phyloP scores from a whole-genome alignment of 1,140 invertebrate genomes.

The Drosophila arawakana region DNA sequence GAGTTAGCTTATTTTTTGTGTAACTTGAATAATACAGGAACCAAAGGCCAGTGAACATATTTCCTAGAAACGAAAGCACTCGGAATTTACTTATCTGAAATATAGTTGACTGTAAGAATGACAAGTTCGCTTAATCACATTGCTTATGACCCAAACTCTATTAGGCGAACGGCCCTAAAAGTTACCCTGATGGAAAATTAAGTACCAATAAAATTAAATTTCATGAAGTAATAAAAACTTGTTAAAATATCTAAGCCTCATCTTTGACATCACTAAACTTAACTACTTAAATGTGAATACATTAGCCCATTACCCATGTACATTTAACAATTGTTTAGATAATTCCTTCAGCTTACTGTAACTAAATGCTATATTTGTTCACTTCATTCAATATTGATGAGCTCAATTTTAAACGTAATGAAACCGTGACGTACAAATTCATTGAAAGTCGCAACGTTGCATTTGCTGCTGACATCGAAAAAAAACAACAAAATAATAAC shows the following conservation, averaged over 20 bases:
- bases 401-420: conserved; percentile 48
- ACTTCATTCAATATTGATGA: conserved; percentile 35
- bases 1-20: not conserved
- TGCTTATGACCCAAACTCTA: too few relatives aligned
- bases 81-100: too few relatives aligned
- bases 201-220: too few relatives aligned
- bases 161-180: too few relatives aligned
- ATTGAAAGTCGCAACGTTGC: not conserved
- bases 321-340: not conserved
- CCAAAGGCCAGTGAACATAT: not conserved
- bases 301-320: not conserved
- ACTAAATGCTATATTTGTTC: conserved; percentile 16
- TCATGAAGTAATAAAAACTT: too few relatives aligned
- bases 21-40: not conserved
- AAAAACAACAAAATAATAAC: not conserved
- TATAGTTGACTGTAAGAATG: too few relatives aligned
- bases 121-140: too few relatives aligned
- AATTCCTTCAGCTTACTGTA: not conserved
- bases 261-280: not conserved
- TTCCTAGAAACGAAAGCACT: too few relatives aligned
- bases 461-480: conserved; percentile 8
- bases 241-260: too few relatives aligned
- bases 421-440: conserved; percentile 56
- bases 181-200: too few relatives aligned
- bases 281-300: not conserved